Evolutionary conservation across 2,888 invertebrate genomes (phyloP), one percentile per base, ranked within the genome.

Genomic region (Polietes domitor): DNA sequence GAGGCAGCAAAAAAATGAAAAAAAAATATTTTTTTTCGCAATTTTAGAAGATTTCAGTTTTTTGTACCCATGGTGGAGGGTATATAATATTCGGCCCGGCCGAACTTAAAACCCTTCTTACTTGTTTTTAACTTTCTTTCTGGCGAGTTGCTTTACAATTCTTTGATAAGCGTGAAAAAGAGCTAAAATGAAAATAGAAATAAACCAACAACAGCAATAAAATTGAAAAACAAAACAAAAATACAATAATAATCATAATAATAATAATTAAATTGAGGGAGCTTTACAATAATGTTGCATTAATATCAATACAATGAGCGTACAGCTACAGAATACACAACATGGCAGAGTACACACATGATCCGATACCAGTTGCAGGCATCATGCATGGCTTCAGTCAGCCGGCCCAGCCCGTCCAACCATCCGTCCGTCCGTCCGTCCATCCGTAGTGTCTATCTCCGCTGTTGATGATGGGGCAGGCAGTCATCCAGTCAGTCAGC

Each of bases 231-330:
- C 10, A 15, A 63, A 32, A 21, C 9, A 61, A 15, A 61, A 61
- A 26, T 5, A 61, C 12, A 47, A 47, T 12, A 47, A 50, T 17
- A 63, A 63, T n/a, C 17, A 63, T n/a, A 63, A 37, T 41, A 41
- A 43, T 24, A 68, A 65, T 37, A 37, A 68, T 68, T 68, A 68
- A 68, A 68, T 68, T 68, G 68, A 19, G 41, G 24, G 12, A 68
- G 68, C 41, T 68, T 68, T 24, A 37, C 24, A 68, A 68, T 68
- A 43, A 41, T 43, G 43, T 68, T 68, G 68, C 68, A 68, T 43
- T 68, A 68, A 43, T 68, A 43, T 68, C 68, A 68, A 68, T 24
- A 15, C 41, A 24, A 43, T 43, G 41, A 37, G 37, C 1, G 61
- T 7, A 28, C 10, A 15, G 63, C 26, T 19, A 53, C 10, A 47